Conservation (phyloP, 1,140 invertebrate species). For the Diachasmimorpha longicaudata region DNA sequence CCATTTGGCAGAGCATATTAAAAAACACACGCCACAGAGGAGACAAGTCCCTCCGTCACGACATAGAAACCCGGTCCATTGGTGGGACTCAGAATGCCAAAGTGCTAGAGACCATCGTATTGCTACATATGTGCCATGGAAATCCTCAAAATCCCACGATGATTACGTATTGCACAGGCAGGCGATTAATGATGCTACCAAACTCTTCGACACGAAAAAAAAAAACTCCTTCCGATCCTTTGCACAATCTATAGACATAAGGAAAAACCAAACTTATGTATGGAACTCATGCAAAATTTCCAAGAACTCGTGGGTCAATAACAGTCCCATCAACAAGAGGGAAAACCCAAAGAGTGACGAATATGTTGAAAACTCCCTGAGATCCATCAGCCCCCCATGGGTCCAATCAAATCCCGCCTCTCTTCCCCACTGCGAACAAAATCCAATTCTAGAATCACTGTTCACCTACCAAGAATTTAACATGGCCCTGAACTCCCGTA, state of each 20-base stretch:
- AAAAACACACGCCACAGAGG: neutral
- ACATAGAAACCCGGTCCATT: too few relatives aligned
- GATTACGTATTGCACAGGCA: too few relatives aligned
- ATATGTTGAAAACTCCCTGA: neutral
- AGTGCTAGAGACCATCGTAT: too few relatives aligned
- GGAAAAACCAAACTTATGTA: neutral
- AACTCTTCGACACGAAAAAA: neutral
- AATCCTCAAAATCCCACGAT: too few relatives aligned
- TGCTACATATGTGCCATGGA: too few relatives aligned
- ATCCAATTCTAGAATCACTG: too few relatives aligned
- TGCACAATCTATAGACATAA: neutral
- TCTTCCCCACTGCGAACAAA: too few relatives aligned
- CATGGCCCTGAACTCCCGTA: too few relatives aligned
- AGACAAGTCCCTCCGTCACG: neutral
- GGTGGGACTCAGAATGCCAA: too few relatives aligned
- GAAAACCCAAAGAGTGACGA: neutral
- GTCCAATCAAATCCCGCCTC: slow-evolving; percentile 5
- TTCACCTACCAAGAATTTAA: too few relatives aligned
- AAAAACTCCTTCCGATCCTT: neutral
- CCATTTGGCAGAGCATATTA: neutral
- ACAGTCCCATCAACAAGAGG: neutral
- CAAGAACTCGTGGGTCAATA: neutral
- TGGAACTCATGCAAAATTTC: neutral
- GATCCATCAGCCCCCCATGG: neutral
- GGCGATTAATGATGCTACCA: neutral